phyloP scores from a whole-genome alignment of 2,113 vertebrate species.

The Mohoua ochrocephala region DNA sequence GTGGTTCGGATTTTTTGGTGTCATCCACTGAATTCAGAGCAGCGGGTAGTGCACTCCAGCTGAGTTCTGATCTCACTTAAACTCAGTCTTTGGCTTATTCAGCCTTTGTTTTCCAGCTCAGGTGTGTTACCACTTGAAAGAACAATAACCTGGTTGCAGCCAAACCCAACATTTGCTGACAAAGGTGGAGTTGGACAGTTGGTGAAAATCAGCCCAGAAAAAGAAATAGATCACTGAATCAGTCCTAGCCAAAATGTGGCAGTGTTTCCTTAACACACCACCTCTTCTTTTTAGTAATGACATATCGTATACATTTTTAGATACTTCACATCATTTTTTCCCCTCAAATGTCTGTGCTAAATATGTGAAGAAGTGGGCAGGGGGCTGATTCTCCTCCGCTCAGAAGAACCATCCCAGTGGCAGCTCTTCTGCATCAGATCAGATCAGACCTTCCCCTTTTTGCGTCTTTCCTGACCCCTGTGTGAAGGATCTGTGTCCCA shows the following conservation, averaged over 20 bases:
- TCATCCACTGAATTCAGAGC: not conserved
- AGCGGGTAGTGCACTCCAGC: rapidly evolving
- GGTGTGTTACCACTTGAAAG: not conserved
- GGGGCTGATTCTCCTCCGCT: not conserved
- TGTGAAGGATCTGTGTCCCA: not conserved
- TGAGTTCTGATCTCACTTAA: not conserved
- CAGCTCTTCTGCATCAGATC: not conserved
- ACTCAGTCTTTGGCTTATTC: not conserved
- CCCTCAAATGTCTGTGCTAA: not conserved
- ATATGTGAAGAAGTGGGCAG: not conserved
- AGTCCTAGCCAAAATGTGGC: not conserved
- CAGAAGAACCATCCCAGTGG: not conserved
- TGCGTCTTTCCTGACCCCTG: not conserved
- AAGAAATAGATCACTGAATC: not conserved
- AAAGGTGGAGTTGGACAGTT: not conserved
- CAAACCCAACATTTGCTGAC: not conserved
- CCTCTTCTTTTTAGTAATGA: not conserved
- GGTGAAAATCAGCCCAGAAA: not conserved
- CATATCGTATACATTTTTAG: not conserved
- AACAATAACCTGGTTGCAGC: not conserved
- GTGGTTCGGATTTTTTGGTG: not conserved
- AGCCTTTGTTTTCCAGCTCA: not conserved
- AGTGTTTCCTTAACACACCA: not conserved
- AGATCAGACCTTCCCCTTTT: not conserved
- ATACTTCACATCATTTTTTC: not conserved